Evolutionary conservation across 2,888 invertebrate genomes (phyloP).

Genomic region (Pristionchus japonicus): DNA sequence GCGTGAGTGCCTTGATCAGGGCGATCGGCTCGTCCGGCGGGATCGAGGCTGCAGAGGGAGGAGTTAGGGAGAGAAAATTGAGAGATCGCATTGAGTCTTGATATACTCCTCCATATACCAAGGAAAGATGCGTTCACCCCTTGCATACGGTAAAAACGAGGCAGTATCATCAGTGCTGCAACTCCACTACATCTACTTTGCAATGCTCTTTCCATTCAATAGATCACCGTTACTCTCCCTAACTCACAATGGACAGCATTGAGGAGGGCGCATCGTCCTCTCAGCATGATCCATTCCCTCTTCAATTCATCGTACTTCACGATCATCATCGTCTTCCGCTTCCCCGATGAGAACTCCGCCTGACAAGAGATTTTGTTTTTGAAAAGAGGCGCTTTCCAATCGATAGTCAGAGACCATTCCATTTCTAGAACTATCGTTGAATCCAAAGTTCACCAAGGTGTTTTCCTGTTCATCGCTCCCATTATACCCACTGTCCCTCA

Average conservation of each 20-base stretch:
- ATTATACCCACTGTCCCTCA: background rate
- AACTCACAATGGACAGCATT: constrained; percentile 18
- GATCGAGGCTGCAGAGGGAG: constrained; percentile 18
- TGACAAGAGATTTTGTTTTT: background rate
- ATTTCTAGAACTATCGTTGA: background rate
- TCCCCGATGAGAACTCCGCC: constrained; percentile 22
- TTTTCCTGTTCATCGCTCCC: no score
- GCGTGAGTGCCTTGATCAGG: constrained; percentile 6
- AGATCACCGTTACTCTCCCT: no score
- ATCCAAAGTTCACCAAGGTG: background rate
- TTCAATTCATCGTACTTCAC: constrained; percentile 42
- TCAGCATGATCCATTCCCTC: constrained; percentile 28
- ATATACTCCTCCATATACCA: background rate
- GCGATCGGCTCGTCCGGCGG: constrained; percentile 34
- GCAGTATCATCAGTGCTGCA: no score
- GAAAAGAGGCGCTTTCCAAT: background rate
- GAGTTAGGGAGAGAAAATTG: background rate
- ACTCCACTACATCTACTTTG: no score
- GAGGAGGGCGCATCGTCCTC: constrained; percentile 38
- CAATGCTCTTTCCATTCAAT: no score
- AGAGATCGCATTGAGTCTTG: no score
- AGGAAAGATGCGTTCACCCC: background rate
- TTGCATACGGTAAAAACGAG: background rate
- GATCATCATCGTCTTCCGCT: background rate
- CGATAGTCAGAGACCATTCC: background rate